phyloP scores from a whole-genome alignment of 1,140 invertebrate genomes.

The Cydia pomonella region DNA sequence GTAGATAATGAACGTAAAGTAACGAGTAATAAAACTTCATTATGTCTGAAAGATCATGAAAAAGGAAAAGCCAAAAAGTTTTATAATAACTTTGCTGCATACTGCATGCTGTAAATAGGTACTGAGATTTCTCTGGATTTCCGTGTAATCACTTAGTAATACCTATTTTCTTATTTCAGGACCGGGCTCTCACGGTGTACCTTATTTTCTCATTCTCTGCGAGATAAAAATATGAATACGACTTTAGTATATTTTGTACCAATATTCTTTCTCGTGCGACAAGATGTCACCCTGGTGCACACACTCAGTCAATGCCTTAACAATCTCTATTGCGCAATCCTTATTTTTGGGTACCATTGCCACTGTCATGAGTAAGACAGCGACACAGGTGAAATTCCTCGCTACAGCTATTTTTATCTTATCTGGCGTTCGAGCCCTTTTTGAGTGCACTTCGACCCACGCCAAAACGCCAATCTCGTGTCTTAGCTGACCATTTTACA shows the following conservation, averaged over 20 bases:
- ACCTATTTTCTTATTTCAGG: too few relatives aligned
- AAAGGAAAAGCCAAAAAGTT: too few relatives aligned
- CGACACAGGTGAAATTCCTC: not conserved
- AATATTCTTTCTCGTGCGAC: not conserved
- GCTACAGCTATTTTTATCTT: slow-evolving; percentile 7
- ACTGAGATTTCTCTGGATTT: too few relatives aligned
- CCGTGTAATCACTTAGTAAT: too few relatives aligned
- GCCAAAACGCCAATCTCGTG: not conserved
- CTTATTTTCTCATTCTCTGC: not conserved
- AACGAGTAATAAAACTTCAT: not conserved
- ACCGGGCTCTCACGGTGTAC: too few relatives aligned
- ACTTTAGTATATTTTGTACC: not conserved
- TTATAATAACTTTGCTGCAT: too few relatives aligned
- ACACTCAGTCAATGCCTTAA: not conserved
- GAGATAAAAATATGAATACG: too few relatives aligned
- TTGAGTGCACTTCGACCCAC: slow-evolving; percentile 18
- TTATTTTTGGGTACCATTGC: not conserved
- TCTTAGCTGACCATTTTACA: slow-evolving; percentile 10
- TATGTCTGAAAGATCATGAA: too few relatives aligned
- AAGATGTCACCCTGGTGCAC: not conserved
- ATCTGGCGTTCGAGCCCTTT: not conserved
- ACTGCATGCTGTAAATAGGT: too few relatives aligned
- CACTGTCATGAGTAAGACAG: slow-evolving; percentile 2
- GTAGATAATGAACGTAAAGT: not conserved
- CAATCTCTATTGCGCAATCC: not conserved